Percentiles rank a stretch among this genome's conserved stretches.
Evolutionary conservation across 2,797 vertebrate genomes (phyloP).

Genomic region (Sebastes itinus): DNA sequence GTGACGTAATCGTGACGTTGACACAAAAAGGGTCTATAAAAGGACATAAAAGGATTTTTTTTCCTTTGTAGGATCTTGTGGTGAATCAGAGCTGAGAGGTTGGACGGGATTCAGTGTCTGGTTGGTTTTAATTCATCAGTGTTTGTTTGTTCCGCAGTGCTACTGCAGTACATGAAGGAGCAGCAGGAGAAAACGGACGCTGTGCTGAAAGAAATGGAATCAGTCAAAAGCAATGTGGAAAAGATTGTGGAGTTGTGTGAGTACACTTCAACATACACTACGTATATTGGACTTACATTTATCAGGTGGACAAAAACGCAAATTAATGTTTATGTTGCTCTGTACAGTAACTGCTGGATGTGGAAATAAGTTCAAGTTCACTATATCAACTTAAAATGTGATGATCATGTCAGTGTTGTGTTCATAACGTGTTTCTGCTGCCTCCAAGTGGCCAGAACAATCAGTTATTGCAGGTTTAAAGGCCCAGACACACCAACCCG

Average conservation of each 20-base stretch:
- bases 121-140: background rate
- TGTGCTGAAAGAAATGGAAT: conserved; percentile 49
- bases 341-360: background rate
- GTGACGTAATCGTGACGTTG: no score
- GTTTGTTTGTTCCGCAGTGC: conserved; percentile 54
- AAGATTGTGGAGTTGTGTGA: conserved; percentile 63
- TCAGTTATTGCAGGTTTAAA: background rate
- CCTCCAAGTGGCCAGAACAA: background rate
- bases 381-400: background rate
- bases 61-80: background rate
- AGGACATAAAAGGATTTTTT: no score
- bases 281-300: background rate
- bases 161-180: conserved; percentile 35
- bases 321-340: background rate
- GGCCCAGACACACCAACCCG: no score
- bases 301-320: background rate
- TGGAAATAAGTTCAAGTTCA: background rate
- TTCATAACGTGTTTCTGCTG: no score
- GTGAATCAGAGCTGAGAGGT: background rate
- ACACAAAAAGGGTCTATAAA: no score
- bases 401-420: no score
- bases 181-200: conserved; percentile 34
- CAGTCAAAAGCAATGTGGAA: conserved; percentile 41
- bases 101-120: background rate
- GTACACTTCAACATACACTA: background rate